phyloP scores from a whole-genome alignment of 92 coral and sea anemone genomes.

The Epizoanthus rinbou region DNA sequence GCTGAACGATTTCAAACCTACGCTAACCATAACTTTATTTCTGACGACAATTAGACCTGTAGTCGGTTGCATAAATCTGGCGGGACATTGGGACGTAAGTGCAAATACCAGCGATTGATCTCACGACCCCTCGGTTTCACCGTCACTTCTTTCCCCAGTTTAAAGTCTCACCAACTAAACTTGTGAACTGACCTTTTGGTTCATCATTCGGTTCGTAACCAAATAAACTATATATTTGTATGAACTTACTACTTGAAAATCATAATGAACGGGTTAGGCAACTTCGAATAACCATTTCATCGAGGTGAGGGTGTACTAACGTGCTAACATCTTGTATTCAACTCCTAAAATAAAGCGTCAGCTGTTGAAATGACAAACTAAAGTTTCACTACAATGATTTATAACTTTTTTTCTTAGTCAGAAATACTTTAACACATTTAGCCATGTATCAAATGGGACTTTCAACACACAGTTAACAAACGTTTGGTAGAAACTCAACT shows the following conservation, averaged over 20 bases:
- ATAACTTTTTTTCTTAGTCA: not conserved
- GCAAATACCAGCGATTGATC: conserved; percentile 17
- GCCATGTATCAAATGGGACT: not conserved
- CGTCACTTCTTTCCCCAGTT: too few species aligned
- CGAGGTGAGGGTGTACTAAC: not conserved
- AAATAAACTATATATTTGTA: not conserved
- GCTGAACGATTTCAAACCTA: too few species aligned
- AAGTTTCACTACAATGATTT: not conserved
- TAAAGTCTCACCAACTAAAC: too few species aligned
- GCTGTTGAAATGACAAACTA: not conserved
- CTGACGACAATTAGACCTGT: too few species aligned
- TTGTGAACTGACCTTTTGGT: too few species aligned
- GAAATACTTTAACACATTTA: not conserved
- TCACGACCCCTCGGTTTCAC: not conserved
- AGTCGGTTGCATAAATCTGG: not conserved
- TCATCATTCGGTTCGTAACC: not conserved
- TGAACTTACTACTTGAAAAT: too few species aligned
- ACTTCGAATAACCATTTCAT: not conserved
- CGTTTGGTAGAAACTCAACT: not conserved
- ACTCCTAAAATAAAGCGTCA: not conserved
- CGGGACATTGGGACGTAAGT: not conserved
- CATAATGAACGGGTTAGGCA: too few species aligned
- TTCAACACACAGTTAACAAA: not conserved
- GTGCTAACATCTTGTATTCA: not conserved
- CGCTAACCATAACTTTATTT: too few species aligned